Conservation (phyloP, 37 sponge, comb jelly and placozoan species). For the Corticium candelabrum region DNA sequence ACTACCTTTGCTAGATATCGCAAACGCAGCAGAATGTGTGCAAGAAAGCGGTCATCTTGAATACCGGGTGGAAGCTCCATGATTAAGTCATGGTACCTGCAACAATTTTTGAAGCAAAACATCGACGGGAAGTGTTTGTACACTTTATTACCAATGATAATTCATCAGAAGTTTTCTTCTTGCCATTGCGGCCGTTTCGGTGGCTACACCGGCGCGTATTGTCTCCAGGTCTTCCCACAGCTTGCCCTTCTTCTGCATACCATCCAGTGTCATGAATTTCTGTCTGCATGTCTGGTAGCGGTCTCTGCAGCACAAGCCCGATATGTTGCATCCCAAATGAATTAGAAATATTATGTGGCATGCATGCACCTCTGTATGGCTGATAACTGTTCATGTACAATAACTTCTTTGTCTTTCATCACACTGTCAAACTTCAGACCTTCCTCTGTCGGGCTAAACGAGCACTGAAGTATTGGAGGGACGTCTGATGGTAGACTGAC, state of each 20-base stretch:
- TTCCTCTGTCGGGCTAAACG: neutral
- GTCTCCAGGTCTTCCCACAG: conserved; percentile 28
- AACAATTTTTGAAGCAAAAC: too few relatives aligned
- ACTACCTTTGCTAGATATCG: too few relatives aligned
- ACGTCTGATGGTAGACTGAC: too few relatives aligned
- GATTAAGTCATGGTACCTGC: too few relatives aligned
- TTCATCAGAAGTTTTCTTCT: conserved; percentile 53
- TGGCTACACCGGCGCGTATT: conserved; percentile 51
- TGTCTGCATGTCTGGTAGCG: conserved; percentile 27
- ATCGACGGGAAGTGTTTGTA: too few relatives aligned
- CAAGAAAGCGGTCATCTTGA: too few relatives aligned
- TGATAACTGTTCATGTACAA: conserved; percentile 53
- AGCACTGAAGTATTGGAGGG: too few relatives aligned
- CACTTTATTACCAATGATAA: conserved; percentile 54
- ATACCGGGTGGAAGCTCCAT: too few relatives aligned
- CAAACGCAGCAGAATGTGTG: too few relatives aligned
- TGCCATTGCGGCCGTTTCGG: conserved; percentile 57
- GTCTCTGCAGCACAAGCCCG: conserved; percentile 15
- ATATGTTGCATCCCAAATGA: too few relatives aligned
- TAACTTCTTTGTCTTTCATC: neutral
- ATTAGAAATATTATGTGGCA: neutral
- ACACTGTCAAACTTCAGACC: neutral
- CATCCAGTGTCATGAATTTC: conserved; percentile 21
- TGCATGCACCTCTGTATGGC: conserved; percentile 33
- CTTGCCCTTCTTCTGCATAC: conserved; percentile 8